phyloP scores from a whole-genome alignment of 2,888 invertebrate species.

The Eilema sororculum region DNA sequence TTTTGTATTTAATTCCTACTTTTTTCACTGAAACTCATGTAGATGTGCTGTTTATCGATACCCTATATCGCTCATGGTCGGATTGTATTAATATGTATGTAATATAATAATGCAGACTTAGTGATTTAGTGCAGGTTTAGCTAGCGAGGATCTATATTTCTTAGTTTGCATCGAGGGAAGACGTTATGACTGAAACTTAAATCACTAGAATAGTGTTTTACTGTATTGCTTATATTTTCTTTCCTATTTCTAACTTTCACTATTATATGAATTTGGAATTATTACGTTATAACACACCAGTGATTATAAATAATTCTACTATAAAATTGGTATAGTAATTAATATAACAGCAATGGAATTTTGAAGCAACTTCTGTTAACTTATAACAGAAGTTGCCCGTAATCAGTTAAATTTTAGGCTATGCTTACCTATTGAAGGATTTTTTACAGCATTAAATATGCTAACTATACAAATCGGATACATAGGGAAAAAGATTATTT shows the following conservation, averaged over 20 bases:
- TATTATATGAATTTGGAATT: not conserved
- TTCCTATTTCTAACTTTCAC: not conserved
- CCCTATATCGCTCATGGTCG: conserved; percentile 56
- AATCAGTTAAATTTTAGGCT: no score
- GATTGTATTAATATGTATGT: conserved; percentile 64
- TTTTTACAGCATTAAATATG: no score
- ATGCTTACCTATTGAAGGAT: no score
- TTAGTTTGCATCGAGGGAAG: conserved; percentile 84
- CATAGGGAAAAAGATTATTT: no score
- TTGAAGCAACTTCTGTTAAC: not conserved
- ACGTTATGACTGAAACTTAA: conserved; percentile 84
- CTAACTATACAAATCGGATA: no score
- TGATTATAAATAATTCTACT: no score
- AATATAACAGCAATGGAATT: not conserved
- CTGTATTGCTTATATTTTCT: conserved; percentile 15
- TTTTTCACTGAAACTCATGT: not conserved
- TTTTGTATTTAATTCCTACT: not conserved
- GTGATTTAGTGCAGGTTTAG: conserved; percentile 86
- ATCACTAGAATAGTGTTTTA: conserved; percentile 72
- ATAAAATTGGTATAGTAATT: no score
- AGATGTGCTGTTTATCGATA: conserved; percentile 30
- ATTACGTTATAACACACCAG: no score
- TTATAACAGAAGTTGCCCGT: not conserved
- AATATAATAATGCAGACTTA: conserved; percentile 82
- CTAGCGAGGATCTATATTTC: conserved; percentile 84